A percentile compares a stretch with the other conserved stretches of the same genome.
phyloP scores from a whole-genome alignment of 2,888 invertebrate genomes.

The Meiosimyza decipiens region DNA sequence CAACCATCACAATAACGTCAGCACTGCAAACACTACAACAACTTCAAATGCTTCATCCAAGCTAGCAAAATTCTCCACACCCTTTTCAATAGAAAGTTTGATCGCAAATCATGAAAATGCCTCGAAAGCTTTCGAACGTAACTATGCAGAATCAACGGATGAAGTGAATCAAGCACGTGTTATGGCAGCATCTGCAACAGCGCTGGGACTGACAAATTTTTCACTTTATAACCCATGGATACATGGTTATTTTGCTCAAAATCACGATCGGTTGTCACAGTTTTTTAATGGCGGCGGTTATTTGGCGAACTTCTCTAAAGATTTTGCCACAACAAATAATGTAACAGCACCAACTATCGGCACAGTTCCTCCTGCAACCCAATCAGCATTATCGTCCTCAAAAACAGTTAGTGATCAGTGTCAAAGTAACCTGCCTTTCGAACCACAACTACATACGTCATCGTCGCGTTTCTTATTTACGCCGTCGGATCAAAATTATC shows the following conservation, averaged over 20 bases:
- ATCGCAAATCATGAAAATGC: slow-evolving; percentile 59
- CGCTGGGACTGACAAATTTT: slow-evolving; percentile 62
- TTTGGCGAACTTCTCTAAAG: slow-evolving; percentile 44
- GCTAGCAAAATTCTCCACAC: slow-evolving; percentile 61
- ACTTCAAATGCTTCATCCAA: slow-evolving; percentile 45
- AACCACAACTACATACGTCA: slow-evolving; percentile 29
- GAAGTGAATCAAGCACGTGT: slow-evolving; percentile 45
- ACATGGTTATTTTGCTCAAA: slow-evolving; percentile 65
- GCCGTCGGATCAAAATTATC: slow-evolving; percentile 47
- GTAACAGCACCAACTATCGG: slow-evolving; percentile 5
- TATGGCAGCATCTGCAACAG: slow-evolving; percentile 55
- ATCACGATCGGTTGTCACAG: slow-evolving; percentile 64
- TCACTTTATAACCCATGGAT: slow-evolving; percentile 67
- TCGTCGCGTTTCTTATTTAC: slow-evolving; percentile 55
- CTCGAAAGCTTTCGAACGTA: slow-evolving; percentile 30
- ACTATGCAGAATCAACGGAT: slow-evolving; percentile 32
- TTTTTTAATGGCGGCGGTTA: slow-evolving; percentile 59
- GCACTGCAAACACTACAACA: slow-evolving; percentile 10
- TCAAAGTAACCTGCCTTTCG: background rate
- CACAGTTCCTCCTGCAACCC: slow-evolving; percentile 30
- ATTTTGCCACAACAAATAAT: slow-evolving; percentile 9
- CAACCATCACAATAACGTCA: slow-evolving; percentile 1
- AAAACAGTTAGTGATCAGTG: slow-evolving; percentile 30
- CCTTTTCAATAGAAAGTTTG: slow-evolving; percentile 66
- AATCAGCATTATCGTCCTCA: slow-evolving; percentile 5